Evolutionary conservation across 2,113 vertebrate genomes (phyloP).

Genomic region (Apus apus): DNA sequence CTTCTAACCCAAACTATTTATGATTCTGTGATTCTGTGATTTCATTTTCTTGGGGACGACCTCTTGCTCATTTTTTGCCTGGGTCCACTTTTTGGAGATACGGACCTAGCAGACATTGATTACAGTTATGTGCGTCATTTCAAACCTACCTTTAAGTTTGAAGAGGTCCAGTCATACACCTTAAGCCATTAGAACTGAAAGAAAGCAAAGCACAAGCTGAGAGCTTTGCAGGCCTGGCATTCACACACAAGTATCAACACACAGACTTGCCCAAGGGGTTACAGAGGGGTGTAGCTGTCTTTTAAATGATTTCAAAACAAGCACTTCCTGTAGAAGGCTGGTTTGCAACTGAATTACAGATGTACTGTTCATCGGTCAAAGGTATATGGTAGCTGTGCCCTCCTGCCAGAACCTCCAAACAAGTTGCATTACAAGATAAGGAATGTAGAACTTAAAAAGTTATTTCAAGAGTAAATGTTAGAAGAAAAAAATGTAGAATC

Average conservation of each 20-base stretch:
- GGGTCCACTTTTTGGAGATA: neutral
- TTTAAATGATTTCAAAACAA: neutral
- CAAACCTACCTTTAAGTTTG: neutral
- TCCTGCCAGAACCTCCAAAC: too few species aligned
- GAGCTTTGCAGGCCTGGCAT: neutral
- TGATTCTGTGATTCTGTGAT: neutral
- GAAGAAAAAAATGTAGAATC: neutral
- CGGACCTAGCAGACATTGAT: neutral
- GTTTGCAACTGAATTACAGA: neutral
- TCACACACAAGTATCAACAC: neutral
- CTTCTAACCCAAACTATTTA: too few species aligned
- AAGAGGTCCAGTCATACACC: accelerated
- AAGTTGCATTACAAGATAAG: neutral
- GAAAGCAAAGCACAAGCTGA: neutral
- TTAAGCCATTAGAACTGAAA: neutral
- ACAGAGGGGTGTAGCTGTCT: neutral
- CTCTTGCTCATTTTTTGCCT: neutral
- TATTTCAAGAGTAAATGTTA: neutral
- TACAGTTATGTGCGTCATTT: neutral
- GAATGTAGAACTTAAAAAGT: neutral
- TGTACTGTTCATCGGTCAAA: too few species aligned
- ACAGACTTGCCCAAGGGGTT: neutral
- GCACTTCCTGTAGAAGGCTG: neutral
- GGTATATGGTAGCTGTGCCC: too few species aligned
- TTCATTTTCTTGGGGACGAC: neutral